These are phyloP conservation scores for Oceanites oceanicus DNA, from an alignment of 2,113 vertebrate species.

Conservation along the genomic window DNA sequence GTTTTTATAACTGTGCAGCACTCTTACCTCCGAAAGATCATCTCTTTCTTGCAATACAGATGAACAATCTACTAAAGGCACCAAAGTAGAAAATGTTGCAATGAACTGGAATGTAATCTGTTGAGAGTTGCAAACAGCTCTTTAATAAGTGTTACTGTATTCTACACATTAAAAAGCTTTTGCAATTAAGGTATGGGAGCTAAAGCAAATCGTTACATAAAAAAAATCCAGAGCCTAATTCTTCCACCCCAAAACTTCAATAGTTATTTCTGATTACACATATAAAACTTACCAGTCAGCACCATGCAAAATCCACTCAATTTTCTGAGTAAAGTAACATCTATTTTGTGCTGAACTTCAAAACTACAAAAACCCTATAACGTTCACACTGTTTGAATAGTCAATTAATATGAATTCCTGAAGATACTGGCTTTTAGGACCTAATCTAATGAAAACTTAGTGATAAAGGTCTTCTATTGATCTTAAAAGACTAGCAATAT, in stretches of 20 bases:
- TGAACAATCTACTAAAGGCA: constrained; percentile 99
- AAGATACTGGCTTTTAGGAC: neutral
- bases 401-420: neutral
- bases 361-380: neutral
- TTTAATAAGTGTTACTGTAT: neutral
- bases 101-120: constrained; percentile 99
- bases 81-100: constrained; percentile 97
- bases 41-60: constrained; percentile 90
- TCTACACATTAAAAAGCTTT: neutral
- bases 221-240: neutral
- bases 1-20: neutral
- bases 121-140: constrained; percentile 38
- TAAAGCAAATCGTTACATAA: neutral
- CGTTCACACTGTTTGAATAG: neutral
- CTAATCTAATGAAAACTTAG: neutral
- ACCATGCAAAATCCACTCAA: neutral
- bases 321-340: neutral
- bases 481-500: neutral
- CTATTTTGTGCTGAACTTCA: neutral
- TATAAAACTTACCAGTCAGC: neutral
- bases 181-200: neutral
- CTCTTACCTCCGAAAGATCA: constrained; percentile 89
- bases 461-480: neutral
- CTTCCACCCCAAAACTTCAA: neutral
- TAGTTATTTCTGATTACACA: neutral